Evolutionary conservation across 2,888 invertebrate species (phyloP), one percentile per base, ranked within the genome.

Genomic region (Ptychoptera albimana): DNA sequence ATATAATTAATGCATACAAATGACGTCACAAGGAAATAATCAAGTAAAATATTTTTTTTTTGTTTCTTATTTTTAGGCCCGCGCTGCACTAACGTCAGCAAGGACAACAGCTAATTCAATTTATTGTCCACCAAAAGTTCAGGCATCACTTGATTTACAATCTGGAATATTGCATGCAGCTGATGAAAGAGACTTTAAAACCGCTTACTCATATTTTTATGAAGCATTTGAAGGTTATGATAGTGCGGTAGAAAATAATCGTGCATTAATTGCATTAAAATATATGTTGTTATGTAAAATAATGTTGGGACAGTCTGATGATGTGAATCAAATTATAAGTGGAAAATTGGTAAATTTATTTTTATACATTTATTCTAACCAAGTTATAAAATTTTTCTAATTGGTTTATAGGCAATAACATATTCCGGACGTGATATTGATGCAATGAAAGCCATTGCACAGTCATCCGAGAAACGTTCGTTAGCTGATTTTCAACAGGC

Each of bases 31-130:
- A 32, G 9, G 9, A 8, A 8, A 30, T 30, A 30, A 30, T 30
- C 6, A 30, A 30, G 30, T 11, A 9, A 32, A 32, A 4, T 38
- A 14, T 39, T 16, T 38, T 41, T 40, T 29, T 42, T 32, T 32
- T 32, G 11, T n/a, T n/a, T 8, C 30, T 8, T 30, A 30, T 30
- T 8, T 8, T 8, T 5, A 50, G 66, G 91, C 94, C 9, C 73
- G 96, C 52, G 97, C 97, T 41, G 96, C 97, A 1, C 70, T 98
- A 40, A 98, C 97, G 11, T 96, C 96, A 36, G 98, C 94, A 5
- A 76, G 98, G 55, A 98, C 98, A n/a, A 99, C 98, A 40, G 98
- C 98, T 8, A 99, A 99, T 68, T 91, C 96, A 10, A 97, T 99
- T 57, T 99, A 99, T 65, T 96, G 97, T 65, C 94, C 97, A 49